A percentile compares a stretch with the other conserved stretches of the same genome.
phyloP scores from a whole-genome alignment of 2,113 vertebrate species.

The Corynorhinus townsendii region DNA sequence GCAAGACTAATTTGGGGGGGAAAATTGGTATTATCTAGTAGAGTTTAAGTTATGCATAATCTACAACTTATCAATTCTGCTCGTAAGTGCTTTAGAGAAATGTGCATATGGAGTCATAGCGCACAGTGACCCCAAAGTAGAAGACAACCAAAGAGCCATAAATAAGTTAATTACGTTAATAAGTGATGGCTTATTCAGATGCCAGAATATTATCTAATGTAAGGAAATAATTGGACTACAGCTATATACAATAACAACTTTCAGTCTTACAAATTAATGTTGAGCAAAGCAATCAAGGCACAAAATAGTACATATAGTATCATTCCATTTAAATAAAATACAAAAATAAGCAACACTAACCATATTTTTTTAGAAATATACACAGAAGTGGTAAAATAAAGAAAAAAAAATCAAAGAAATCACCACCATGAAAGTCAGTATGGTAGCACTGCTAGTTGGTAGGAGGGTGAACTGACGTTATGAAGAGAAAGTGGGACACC shows the following conservation, averaged over 20 bases:
- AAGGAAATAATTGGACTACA: background rate
- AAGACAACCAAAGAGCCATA: background rate
- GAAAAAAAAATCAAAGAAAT: background rate
- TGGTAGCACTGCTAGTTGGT: background rate
- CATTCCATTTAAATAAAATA: constrained; percentile 23
- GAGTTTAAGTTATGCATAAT: background rate
- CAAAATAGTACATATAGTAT: background rate
- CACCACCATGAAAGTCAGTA: background rate
- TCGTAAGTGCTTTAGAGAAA: background rate
- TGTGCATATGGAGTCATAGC: background rate
- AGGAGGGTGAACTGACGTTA: background rate
- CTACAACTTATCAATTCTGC: background rate
- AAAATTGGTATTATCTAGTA: background rate
- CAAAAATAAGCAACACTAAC: background rate
- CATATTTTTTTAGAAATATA: background rate
- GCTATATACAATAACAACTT: background rate
- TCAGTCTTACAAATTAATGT: constrained; percentile 17
- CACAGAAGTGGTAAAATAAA: background rate
- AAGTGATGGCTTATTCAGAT: background rate
- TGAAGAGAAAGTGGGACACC: background rate
- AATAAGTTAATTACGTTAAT: background rate
- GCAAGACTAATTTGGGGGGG: background rate
- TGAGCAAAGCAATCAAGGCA: constrained; percentile 7
- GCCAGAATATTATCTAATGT: background rate
- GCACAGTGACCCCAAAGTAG: background rate